Percentiles rank a stretch among this genome's conserved stretches.
Conservation (phyloP, 2,797 vertebrate species). For the Sciaenops ocellatus region DNA sequence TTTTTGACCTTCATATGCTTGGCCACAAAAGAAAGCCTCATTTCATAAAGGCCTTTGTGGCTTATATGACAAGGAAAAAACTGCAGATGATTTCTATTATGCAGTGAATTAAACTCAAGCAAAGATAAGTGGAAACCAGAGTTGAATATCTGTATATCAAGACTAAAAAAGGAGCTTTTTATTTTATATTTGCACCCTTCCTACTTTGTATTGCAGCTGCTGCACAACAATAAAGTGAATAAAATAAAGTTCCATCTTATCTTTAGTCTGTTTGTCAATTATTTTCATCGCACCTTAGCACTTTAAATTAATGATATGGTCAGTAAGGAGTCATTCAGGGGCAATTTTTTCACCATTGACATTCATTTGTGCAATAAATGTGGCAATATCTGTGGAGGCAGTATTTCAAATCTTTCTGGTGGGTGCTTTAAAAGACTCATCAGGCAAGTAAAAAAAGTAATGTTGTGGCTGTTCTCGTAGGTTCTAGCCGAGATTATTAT, state of each 20-base stretch:
- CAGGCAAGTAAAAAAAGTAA: background rate
- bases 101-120: background rate
- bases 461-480: background rate
- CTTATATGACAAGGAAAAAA: background rate
- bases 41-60: conserved; percentile 14
- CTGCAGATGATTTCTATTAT: conserved; percentile 17
- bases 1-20: conserved; percentile 18
- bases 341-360: background rate
- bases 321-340: background rate
- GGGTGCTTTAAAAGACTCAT: background rate
- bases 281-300: background rate
- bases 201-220: too few species aligned
- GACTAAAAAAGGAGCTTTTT: background rate
- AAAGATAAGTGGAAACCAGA: conserved; percentile 16
- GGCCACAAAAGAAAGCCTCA: conserved; percentile 15
- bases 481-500: conserved; percentile 29
- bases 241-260: background rate
- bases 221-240: background rate
- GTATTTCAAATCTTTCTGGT: conserved; percentile 5
- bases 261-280: conserved; percentile 17
- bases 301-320: conserved; percentile 5
- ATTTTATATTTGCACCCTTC: background rate
- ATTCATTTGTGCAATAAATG: conserved; percentile 8
- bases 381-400: conserved; percentile 8
- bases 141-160: background rate